A percentile compares a stretch with the other conserved stretches of the same genome.
Evolutionary conservation across 2,797 vertebrate species (phyloP).

Genomic region (Gorsachius magnificus): DNA sequence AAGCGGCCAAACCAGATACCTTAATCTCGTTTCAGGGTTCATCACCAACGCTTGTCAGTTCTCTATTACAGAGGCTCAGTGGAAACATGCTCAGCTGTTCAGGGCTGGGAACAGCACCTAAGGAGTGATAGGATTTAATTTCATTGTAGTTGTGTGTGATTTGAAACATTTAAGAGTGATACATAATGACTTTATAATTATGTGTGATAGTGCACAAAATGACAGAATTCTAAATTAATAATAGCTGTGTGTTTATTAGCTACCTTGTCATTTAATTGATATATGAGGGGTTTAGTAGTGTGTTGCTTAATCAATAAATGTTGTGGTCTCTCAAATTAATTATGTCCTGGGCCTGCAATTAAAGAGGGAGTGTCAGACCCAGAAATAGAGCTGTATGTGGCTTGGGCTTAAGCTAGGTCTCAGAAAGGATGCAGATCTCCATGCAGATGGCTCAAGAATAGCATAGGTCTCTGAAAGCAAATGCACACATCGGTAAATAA

Average conservation of each 20-base stretch:
- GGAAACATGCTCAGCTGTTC: not conserved
- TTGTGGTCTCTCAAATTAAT: not conserved
- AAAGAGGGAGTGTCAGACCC: not conserved
- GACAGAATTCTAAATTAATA: not conserved
- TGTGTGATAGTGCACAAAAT: not conserved
- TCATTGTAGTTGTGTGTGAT: not conserved
- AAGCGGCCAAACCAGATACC: not conserved
- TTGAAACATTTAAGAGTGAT: not conserved
- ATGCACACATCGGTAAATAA: not conserved
- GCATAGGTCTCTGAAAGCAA: not conserved
- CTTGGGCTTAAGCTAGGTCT: not conserved
- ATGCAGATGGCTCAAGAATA: not conserved
- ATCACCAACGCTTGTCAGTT: not conserved
- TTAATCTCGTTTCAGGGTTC: not conserved
- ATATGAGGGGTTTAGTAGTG: not conserved
- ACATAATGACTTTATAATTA: not conserved
- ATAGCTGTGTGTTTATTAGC: not conserved
- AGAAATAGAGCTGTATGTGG: rapidly evolving
- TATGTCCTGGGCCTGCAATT: rapidly evolving
- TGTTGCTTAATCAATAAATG: not conserved
- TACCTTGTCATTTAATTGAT: not conserved
- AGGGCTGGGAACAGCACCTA: not conserved
- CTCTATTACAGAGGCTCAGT: not conserved
- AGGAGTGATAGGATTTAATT: not conserved
- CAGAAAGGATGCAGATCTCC: too few species aligned